Base-by-base conservation (phyloP, 2,888 invertebrate genomes). In the Polietes domitor region DNA sequence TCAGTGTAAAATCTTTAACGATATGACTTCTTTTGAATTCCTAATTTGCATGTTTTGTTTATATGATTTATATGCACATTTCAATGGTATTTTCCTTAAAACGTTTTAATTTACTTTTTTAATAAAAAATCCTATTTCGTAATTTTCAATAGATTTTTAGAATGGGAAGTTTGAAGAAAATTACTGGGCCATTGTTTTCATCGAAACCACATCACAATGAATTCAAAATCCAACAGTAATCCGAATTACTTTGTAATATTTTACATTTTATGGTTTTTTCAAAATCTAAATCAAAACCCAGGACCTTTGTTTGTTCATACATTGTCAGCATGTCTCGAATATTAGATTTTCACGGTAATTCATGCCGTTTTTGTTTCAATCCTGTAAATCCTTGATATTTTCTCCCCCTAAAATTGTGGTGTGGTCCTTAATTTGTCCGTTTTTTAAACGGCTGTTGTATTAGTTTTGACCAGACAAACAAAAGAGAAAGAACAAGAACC, bases 401-500 rank as follows among this genome's bases (percentile, higher is more conserved):
- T 12, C 28, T 9, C 26, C 17, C n/a, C n/a, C 2, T 19, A 21
- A 53, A 53, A 21, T 76, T 24, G 12, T 24, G 24, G 65, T 61
- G 28, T 61, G 17, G 43, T 37, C 12, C 9, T 68, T 19, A 24
- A 53, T n/a, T 77, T 63, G n/a, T 15, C 24, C 19, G 1, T 63
- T 32, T 5, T 50, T n/a, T 10, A 37, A 10, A 47, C n/a, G 37
- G 53, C 53, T 65, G 68, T 5, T 43, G 12, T 41, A 58, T 41
- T 55, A 17, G 9, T 47, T 70, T 9, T 47, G 9, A 12, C 21
- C 10, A 70, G 32, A 37, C 37, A 68, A 53, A 50, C 15, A 71
- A 41, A 47, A 26, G 4, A 47, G 47, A 50, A 75, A 47, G 79
- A 55, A 78, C 19, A 65, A 58, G 37, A 86, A 86, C 87, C 89